Base-by-base conservation (phyloP, 2,888 invertebrate genomes). In the Leistus spinibarbis region DNA sequence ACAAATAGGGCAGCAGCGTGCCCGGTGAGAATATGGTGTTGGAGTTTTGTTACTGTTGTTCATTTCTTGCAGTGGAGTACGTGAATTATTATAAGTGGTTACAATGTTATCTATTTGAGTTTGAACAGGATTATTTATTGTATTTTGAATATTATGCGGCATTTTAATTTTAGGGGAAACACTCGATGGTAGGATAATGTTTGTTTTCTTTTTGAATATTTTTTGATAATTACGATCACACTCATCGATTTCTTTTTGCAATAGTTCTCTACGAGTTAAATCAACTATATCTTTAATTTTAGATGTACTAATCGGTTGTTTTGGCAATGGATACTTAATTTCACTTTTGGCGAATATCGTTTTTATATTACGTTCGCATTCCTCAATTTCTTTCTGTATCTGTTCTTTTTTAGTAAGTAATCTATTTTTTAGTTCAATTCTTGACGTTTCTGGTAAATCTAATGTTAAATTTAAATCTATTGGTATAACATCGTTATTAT, bases 1-100 rank as follows among this genome's bases (percentile, higher is more conserved):
- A 40, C 73, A 73, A 20, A 73, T 60, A n/a, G 73, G 73, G 53
- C 73, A 73, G 16, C 57, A 40, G 16, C 23, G 24, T 19, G 23
- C 24, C 10, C 10, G 13, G 22, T 23, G 22, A 64, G 24, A 19
- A 57, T 57, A n/a, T 57, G 4, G 5, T 57, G 7, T 2, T 0
- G 13, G 7, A 5, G 57, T 3, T 2, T 13, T n/a, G 3, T 5
- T 16, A 57, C 4, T 19, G 10, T 57, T 19, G 10, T 5, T 13
- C 0, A 5, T 57, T 19, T 3, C 9, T 57, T 16, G 57, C 16
- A 57, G 1, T 5, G 56, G 17, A 56, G 17, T 3, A 3, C 16
- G n/a, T 3, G 56, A 3, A 3, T 56, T 17, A 16, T 56, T n/a
- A 16, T 3, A n/a, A 56, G 56, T 17, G 4, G 56, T 56, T n/a